Base-by-base conservation (phyloP, 2,113 vertebrate species). In the Fulica atra region DNA sequence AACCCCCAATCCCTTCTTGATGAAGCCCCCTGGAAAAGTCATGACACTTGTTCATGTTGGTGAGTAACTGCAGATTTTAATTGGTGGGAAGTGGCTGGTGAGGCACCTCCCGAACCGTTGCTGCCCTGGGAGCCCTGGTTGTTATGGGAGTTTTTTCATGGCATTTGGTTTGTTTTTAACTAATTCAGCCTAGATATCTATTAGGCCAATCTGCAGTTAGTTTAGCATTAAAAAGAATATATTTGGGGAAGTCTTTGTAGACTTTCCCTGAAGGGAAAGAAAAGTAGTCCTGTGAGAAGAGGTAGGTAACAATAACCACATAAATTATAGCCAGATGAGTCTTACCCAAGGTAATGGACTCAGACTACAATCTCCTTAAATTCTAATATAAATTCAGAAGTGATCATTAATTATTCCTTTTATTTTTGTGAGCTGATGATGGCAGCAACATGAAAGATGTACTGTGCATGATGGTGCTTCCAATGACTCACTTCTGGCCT, bases 361-460 rank as follows among this genome's bases (percentile, higher is more conserved):
- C 61, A 82, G 80, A 20, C 36, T 46, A 35, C 0, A 10, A 64
- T 33, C 54, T 74, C 46, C 46, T 80, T 42, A 42, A 68, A 78
- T 83, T 86, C 79, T 83, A 73, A 84, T 56, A 26, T 77, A 54
- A 94, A 94, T 92, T 66, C 92, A 7, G 25, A 73, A 28, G 15
- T 19, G 88, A 16, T 86, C 60, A n/a, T 80, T 95, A 96, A 60
- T 96, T 86, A 95, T 78, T 89, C 74, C 71, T 6, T 15, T 51
- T 95, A 63, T 93, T 94, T 90, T 46, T 23, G 6, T 28, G 61
- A 86, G 64, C 46, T 80, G 85, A 10, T 40, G 60, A 15, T 88
- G 66, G 71, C 85, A 83, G 76, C 60, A 38, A 9, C 8, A 1
- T 38, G 59, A 94, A 85, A 60, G n/a, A 59, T 91, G 59, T 44